Evolutionary conservation across 2,888 invertebrate genomes (phyloP), one percentile per base, ranked within the genome.

Genomic region (Spodoptera picta): DNA sequence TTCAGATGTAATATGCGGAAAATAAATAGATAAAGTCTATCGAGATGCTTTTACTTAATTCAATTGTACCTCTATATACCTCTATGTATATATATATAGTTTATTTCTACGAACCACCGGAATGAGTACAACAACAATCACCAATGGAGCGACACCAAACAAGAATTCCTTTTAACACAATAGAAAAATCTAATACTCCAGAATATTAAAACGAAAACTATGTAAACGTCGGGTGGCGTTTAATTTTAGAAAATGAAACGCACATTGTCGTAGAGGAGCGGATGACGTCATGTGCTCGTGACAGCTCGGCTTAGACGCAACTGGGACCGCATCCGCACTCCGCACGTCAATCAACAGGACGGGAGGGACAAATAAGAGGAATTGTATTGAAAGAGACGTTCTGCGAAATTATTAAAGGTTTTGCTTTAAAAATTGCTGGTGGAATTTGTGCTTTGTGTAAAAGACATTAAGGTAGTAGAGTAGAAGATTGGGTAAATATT

Each of bases 271-370:
- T 79, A 74, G 71, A 71, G 51, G 52, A 11, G 27, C 31, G 62
- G 46, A 61, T 69, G 65, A 57, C 65, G 86, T 80, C 85, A 83
- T 78, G 82, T 88, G 88, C 81, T 84, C 81, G 60, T 83, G 88
- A 85, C 89, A 88, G 84, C 81, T 78, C 82, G 81, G 80, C 75
- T 75, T 76, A 77, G 84, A 76, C 79, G 79, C 83, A 83, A 82
- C 84, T 82, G 86, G 75, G 83, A 72, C 81, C 81, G 73, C 79
- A 78, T 75, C 81, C 80, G 74, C 68, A 75, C 79, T 75, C 81
- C 79, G 71, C 68, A 74, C 78, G 84, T 87, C 87, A 86, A 80
- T 88, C 88, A 84, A 72, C 75, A 55, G 60, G 59, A 60, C 41
- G 43, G 65, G 62, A 61, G 67, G 73, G 75, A 70, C 68, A 60